Percentiles rank a stretch among this genome's conserved stretches.
Conservation (phyloP, 2,113 vertebrate species). For the Bostrychus sinensis region DNA sequence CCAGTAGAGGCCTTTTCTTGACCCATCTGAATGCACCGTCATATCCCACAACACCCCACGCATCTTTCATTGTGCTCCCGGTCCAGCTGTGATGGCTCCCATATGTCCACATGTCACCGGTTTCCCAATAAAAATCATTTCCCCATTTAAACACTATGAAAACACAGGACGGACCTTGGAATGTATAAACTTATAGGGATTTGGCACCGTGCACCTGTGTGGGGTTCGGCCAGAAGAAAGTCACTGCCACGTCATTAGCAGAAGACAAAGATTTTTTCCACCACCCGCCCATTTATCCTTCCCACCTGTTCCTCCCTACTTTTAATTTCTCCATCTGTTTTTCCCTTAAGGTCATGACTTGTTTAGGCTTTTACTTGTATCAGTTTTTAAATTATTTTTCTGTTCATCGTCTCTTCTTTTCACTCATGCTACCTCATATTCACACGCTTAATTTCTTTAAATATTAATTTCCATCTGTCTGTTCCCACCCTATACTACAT, state of each 20-base stretch:
- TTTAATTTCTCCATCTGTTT: slow-evolving; percentile 74
- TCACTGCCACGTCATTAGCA: slow-evolving; percentile 72
- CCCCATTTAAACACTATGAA: slow-evolving; percentile 61
- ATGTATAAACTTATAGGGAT: slow-evolving; percentile 69
- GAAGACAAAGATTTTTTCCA: slow-evolving; percentile 72
- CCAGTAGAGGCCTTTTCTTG: neutral
- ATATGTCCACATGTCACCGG: slow-evolving; percentile 70
- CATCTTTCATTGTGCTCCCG: slow-evolving; percentile 22
- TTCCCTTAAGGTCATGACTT: too few relatives aligned
- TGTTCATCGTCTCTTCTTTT: too few relatives aligned
- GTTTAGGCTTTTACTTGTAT: slow-evolving; percentile 45
- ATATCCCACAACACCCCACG: slow-evolving; percentile 3
- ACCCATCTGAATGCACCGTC: neutral
- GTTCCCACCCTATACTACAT: slow-evolving; percentile 70
- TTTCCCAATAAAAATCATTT: slow-evolving; percentile 68
- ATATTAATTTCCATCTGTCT: slow-evolving; percentile 74
- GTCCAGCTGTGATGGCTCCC: slow-evolving; percentile 68
- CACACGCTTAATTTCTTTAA: slow-evolving; percentile 67
- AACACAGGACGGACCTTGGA: slow-evolving; percentile 61
- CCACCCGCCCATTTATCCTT: slow-evolving; percentile 60
- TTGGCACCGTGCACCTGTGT: slow-evolving; percentile 66
- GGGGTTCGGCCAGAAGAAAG: slow-evolving; percentile 62
- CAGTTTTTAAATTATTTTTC: slow-evolving; percentile 27
- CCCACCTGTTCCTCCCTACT: slow-evolving; percentile 73
- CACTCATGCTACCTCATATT: slow-evolving; percentile 48